phyloP scores from a whole-genome alignment of 2,888 invertebrate species.

The Epinotia demarniana region DNA sequence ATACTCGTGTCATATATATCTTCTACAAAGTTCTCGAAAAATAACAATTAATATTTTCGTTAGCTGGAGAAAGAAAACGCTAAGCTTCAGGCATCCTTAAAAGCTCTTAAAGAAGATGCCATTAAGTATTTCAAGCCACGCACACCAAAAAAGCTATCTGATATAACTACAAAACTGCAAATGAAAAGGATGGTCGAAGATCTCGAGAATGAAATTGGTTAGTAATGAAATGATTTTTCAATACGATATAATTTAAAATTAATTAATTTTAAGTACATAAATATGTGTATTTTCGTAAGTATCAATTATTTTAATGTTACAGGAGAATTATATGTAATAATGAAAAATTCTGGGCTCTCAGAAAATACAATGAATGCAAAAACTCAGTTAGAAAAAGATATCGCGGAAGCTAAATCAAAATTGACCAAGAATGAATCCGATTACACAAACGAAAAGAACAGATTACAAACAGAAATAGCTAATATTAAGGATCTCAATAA shows the following conservation, averaged over 20 bases:
- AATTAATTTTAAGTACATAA: background rate
- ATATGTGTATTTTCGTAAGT: background rate
- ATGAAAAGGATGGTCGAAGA: slow-evolving; percentile 94
- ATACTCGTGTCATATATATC: background rate
- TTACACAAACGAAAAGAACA: slow-evolving; percentile 81
- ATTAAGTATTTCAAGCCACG: slow-evolving; percentile 88
- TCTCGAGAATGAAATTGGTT: slow-evolving; percentile 93
- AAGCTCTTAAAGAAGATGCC: slow-evolving; percentile 87
- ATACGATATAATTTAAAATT: background rate
- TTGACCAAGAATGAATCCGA: slow-evolving; percentile 79
- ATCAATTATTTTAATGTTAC: slow-evolving; percentile 41
- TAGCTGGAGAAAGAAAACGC: slow-evolving; percentile 87
- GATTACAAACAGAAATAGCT: slow-evolving; percentile 77
- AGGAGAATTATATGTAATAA: slow-evolving; percentile 86
- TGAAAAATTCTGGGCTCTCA: slow-evolving; percentile 85
- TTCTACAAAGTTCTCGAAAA: background rate
- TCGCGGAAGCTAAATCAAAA: slow-evolving; percentile 83
- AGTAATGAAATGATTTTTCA: slow-evolving; percentile 38
- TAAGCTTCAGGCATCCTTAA: slow-evolving; percentile 86
- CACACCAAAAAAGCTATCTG: slow-evolving; percentile 89
- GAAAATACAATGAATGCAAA: slow-evolving; percentile 79
- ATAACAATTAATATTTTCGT: slow-evolving; percentile 31
- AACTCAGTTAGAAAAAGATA: slow-evolving; percentile 77
- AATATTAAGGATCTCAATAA: slow-evolving; percentile 81
- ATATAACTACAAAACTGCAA: slow-evolving; percentile 88